Percentiles rank a stretch among this genome's conserved stretches.
These are phyloP conservation scores for Chiloscyllium punctatum DNA, from an alignment of 2,797 vertebrate genomes.

Conservation along the genomic window DNA sequence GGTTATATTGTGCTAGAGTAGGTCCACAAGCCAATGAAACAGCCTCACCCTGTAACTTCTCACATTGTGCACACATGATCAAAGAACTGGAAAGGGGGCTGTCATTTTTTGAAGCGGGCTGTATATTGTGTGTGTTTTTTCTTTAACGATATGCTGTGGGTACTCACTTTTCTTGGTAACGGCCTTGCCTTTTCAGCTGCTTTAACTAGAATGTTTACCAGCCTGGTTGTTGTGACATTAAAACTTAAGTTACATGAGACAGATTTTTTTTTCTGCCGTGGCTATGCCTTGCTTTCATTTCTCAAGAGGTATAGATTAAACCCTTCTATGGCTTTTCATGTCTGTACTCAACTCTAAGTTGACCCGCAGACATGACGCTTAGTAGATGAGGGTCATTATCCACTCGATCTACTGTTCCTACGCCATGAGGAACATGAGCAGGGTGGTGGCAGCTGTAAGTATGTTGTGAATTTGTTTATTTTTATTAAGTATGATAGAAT, in stretches of 20 bases:
- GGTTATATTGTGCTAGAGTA: not conserved
- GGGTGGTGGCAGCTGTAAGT: not conserved
- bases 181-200: not conserved
- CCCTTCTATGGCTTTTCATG: not conserved
- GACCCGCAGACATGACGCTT: not conserved
- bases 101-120: not conserved
- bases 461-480: not conserved
- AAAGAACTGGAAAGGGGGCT: not conserved
- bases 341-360: not conserved
- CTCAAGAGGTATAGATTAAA: not conserved
- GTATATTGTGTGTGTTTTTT: not conserved
- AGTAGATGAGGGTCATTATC: not conserved
- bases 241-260: not conserved
- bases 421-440: not conserved
- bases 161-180: not conserved
- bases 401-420: not conserved
- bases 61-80: not conserved
- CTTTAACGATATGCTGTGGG: not conserved
- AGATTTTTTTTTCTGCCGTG: not conserved
- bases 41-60: not conserved
- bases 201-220: not conserved
- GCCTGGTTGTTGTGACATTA: not conserved
- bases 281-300: not conserved
- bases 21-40: not conserved
- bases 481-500: not conserved